Evolutionary conservation across 2,113 vertebrate genomes (phyloP).

Genomic region (Ictidomys tridecemlineatus): DNA sequence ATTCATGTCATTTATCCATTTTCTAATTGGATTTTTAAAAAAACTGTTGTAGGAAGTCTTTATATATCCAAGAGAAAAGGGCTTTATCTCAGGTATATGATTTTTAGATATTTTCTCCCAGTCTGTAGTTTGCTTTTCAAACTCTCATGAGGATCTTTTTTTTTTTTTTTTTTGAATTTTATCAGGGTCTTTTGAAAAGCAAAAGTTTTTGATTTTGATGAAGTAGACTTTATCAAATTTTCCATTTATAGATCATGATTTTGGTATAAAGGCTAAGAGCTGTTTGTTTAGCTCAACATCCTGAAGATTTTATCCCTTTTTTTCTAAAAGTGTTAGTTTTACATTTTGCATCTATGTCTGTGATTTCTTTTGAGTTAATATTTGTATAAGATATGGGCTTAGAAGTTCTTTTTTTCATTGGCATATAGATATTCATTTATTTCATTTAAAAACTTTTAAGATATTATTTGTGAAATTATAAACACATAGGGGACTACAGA

Average conservation of each 20-base stretch:
- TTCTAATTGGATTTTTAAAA: neutral
- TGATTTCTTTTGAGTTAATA: slow-evolving; percentile 13
- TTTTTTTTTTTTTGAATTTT: neutral
- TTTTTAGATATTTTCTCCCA: slow-evolving; percentile 7
- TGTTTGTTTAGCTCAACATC: neutral
- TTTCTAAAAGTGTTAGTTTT: neutral
- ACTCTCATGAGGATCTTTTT: neutral
- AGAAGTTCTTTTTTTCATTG: neutral
- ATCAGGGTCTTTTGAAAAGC: neutral
- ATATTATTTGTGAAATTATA: too few species aligned
- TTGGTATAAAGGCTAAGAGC: neutral
- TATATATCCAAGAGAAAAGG: neutral
- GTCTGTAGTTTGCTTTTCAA: slow-evolving; percentile 6
- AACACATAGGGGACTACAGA: too few species aligned
- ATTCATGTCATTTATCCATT: neutral
- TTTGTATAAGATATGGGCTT: neutral
- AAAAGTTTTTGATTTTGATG: slow-evolving; percentile 25
- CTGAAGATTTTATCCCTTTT: slow-evolving; percentile 3
- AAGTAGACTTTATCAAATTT: neutral
- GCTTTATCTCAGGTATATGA: neutral
- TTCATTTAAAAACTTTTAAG: neutral
- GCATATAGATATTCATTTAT: neutral
- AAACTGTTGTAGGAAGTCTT: neutral
- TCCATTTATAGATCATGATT: neutral
- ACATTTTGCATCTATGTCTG: neutral